Conservation (phyloP, 2,888 invertebrate species). For the Zaprionus obscuricornis region DNA sequence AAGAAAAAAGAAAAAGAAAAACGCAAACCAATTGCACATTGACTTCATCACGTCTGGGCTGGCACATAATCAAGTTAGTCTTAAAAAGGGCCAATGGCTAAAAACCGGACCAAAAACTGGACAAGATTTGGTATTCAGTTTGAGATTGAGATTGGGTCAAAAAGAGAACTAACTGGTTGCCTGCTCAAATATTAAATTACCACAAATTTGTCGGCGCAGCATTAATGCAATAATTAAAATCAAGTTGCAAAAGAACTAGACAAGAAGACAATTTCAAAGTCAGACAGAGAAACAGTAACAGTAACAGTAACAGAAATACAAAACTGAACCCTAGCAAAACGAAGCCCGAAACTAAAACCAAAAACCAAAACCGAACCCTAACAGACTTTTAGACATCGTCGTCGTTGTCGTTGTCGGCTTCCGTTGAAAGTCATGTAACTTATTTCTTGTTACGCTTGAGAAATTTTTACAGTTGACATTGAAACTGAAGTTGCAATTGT, state of each 20-base stretch:
- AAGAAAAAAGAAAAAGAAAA: slow-evolving; percentile 31
- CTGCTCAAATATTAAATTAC: slow-evolving; percentile 72
- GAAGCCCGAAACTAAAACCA: slow-evolving; percentile 22
- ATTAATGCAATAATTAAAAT: slow-evolving; percentile 77
- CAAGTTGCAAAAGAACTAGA: slow-evolving; percentile 63
- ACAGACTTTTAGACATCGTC: slow-evolving; percentile 21
- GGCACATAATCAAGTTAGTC: slow-evolving; percentile 46
- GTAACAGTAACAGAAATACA: not conserved
- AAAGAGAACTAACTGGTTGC: slow-evolving; percentile 51
- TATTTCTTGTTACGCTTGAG: slow-evolving; percentile 78
- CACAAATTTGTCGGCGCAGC: slow-evolving; percentile 75
- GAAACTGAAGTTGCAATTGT: slow-evolving; percentile 71
- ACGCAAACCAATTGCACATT: slow-evolving; percentile 63
- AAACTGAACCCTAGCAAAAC: slow-evolving; percentile 18
- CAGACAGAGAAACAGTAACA: slow-evolving; percentile 4
- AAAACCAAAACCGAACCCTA: slow-evolving; percentile 7
- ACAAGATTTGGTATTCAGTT: slow-evolving; percentile 8
- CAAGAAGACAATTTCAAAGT: slow-evolving; percentile 27
- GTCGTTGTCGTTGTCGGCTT: slow-evolving; percentile 25
- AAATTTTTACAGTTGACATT: slow-evolving; percentile 75
- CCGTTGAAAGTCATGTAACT: slow-evolving; percentile 75
- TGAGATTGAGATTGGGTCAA: slow-evolving; percentile 11
- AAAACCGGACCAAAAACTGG: slow-evolving; percentile 49
- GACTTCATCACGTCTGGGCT: slow-evolving; percentile 58
- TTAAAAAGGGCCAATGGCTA: slow-evolving; percentile 9